phyloP scores from a whole-genome alignment of 2,113 vertebrate species.

The Sphaerodactylus townsendi region DNA sequence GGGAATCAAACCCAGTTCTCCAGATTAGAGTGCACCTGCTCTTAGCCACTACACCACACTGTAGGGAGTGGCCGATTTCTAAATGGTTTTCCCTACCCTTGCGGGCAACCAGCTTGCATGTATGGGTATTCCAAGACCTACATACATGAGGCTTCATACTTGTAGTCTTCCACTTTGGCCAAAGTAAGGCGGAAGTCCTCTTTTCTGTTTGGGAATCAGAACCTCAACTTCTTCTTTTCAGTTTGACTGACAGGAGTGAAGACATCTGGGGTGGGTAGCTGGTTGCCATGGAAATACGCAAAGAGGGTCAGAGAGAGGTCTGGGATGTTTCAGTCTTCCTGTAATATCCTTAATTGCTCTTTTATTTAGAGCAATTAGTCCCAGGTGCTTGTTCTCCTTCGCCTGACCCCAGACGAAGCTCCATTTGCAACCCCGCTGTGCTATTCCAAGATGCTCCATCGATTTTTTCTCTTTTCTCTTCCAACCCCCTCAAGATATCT shows the following conservation, averaged over 20 bases:
- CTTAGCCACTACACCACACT: too few species aligned
- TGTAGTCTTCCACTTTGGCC: not conserved
- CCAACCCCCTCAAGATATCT: not conserved
- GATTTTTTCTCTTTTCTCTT: not conserved
- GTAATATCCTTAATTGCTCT: constrained; percentile 69
- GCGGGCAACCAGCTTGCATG: too few species aligned
- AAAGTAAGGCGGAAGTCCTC: not conserved
- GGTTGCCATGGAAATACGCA: constrained; percentile 54
- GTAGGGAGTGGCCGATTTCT: too few species aligned
- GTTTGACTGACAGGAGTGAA: constrained; percentile 43
- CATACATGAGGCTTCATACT: not conserved
- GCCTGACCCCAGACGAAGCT: constrained; percentile 15
- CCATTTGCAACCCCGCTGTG: not conserved
- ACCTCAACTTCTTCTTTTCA: not conserved
- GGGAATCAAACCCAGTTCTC: too few species aligned
- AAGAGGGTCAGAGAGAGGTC: constrained; percentile 47
- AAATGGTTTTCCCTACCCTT: too few species aligned
- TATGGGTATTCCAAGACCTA: not conserved
- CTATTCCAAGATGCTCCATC: not conserved
- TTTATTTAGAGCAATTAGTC: constrained; percentile 75
- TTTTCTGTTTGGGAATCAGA: not conserved
- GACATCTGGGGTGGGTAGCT: not conserved
- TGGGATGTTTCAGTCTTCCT: constrained; percentile 53
- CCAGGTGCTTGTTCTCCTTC: constrained; percentile 51
- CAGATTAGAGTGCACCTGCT: too few species aligned